A percentile compares a stretch with the other conserved stretches of the same genome.
These are phyloP conservation scores for Phalacrocorax pelagicus DNA, from an alignment of 2,113 vertebrate genomes.

Conservation along the genomic window DNA sequence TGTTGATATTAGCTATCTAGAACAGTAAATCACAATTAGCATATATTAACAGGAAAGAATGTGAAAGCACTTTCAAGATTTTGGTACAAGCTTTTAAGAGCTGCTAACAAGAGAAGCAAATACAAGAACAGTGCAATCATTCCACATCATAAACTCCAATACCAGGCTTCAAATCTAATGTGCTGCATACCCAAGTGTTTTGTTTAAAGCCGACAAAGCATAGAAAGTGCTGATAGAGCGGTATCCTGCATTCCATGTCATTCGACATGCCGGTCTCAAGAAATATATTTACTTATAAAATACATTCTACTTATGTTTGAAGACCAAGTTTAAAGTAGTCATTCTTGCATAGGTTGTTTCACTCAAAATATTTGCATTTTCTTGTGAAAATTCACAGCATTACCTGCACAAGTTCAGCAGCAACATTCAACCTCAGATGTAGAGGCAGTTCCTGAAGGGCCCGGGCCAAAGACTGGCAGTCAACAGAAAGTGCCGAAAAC, in stretches of 20 bases:
- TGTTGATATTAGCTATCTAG: neutral
- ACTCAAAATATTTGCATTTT: neutral
- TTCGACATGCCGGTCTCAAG: neutral
- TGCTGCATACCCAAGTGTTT: neutral
- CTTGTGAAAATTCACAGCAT: neutral
- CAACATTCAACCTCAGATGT: conserved; percentile 83
- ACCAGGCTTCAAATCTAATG: neutral
- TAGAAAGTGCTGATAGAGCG: neutral
- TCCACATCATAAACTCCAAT: neutral
- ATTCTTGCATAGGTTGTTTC: neutral
- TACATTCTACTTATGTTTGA: neutral
- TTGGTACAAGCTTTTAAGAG: neutral
- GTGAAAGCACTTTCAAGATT: neutral
- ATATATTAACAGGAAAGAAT: neutral
- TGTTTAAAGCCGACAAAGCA: neutral
- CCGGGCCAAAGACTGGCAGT: conserved; percentile 81
- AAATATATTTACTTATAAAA: neutral
- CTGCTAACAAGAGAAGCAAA: neutral
- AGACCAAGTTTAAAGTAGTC: neutral
- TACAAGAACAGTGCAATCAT: neutral
- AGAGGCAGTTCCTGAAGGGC: conserved; percentile 86
- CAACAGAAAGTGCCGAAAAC: conserved; percentile 80
- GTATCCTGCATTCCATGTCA: neutral
- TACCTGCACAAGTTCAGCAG: conserved; percentile 88
- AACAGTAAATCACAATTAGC: neutral